Evolutionary conservation across 1,140 invertebrate species (phyloP).

Genomic region (Leptestheria dahalacensis): DNA sequence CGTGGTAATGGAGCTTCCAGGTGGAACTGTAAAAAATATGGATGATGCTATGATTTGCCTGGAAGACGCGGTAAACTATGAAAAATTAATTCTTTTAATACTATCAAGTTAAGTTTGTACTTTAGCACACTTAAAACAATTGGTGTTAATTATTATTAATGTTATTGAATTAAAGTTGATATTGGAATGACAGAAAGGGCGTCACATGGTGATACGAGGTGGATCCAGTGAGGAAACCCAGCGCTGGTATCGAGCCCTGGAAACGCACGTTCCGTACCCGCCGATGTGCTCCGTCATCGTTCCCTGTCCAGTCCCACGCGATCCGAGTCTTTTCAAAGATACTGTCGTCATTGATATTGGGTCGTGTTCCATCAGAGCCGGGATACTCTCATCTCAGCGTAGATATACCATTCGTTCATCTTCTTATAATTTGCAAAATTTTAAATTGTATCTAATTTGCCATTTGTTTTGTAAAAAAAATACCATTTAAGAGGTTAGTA

Average conservation of each 20-base stretch:
- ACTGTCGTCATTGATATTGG: slow-evolving; percentile 41
- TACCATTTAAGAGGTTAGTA: too few species aligned
- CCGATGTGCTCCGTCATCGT: slow-evolving; percentile 30
- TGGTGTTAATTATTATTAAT: neutral
- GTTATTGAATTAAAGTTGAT: neutral
- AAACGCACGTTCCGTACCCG: slow-evolving; percentile 36
- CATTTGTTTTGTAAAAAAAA: too few species aligned
- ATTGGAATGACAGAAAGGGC: slow-evolving; percentile 31
- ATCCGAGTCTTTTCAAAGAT: slow-evolving; percentile 25
- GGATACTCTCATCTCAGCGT: slow-evolving; percentile 38
- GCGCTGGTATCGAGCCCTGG: slow-evolving; percentile 35
- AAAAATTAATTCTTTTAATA: too few species aligned
- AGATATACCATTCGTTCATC: slow-evolving; percentile 17
- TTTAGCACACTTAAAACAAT: neutral
- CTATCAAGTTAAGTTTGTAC: too few species aligned
- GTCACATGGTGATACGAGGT: slow-evolving; percentile 37
- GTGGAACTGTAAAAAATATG: slow-evolving; percentile 23
- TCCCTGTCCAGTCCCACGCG: slow-evolving; percentile 30
- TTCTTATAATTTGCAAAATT: neutral
- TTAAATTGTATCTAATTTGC: neutral
- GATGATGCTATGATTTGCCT: neutral
- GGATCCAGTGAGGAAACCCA: slow-evolving; percentile 32
- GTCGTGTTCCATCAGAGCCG: slow-evolving; percentile 40
- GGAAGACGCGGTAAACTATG: neutral
- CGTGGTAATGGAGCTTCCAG: slow-evolving; percentile 34